Percentiles rank a stretch among this genome's conserved stretches.
Evolutionary conservation across 2,113 vertebrate genomes (phyloP).

Genomic region (Leptobrachium ailaonicum): DNA sequence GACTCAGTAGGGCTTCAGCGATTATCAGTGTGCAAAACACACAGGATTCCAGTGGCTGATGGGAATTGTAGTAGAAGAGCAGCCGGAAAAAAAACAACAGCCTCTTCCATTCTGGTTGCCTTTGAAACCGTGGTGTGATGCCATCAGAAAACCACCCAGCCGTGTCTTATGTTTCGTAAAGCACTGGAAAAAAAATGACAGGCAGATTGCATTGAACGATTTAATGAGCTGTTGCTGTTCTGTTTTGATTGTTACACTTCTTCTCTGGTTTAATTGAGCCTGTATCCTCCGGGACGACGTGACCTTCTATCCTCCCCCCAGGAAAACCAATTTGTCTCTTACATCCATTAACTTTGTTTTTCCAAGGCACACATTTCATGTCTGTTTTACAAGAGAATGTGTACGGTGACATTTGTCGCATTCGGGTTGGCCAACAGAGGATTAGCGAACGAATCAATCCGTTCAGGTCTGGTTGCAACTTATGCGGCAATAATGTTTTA

Average conservation of each 20-base stretch:
- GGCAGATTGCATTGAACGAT: constrained; percentile 20
- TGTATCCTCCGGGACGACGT: constrained; percentile 31
- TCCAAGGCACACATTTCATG: constrained; percentile 11
- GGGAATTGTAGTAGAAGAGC: too few species aligned
- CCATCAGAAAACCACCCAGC: neutral
- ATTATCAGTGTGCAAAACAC: too few species aligned
- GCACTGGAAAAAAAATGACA: constrained; percentile 29
- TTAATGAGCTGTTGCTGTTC: constrained; percentile 38
- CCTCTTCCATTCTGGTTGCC: too few species aligned
- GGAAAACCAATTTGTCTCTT: constrained; percentile 16
- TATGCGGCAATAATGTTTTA: too few species aligned
- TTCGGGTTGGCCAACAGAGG: too few species aligned
- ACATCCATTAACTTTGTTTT: constrained; percentile 26
- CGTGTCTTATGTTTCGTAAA: constrained; percentile 29
- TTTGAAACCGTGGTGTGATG: too few species aligned
- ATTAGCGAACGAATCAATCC: too few species aligned
- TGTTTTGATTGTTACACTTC: constrained; percentile 23
- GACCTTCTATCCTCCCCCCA: constrained; percentile 37
- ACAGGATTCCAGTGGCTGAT: too few species aligned
- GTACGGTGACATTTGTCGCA: too few species aligned
- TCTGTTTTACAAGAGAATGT: constrained; percentile 12
- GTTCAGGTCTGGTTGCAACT: too few species aligned
- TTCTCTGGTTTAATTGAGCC: constrained; percentile 35
- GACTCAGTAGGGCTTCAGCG: too few species aligned
- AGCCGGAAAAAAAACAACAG: too few species aligned